Evolutionary conservation across 2,797 vertebrate species (phyloP), one percentile per base, ranked within the genome.

Genomic region (Brachymystax lenok): DNA sequence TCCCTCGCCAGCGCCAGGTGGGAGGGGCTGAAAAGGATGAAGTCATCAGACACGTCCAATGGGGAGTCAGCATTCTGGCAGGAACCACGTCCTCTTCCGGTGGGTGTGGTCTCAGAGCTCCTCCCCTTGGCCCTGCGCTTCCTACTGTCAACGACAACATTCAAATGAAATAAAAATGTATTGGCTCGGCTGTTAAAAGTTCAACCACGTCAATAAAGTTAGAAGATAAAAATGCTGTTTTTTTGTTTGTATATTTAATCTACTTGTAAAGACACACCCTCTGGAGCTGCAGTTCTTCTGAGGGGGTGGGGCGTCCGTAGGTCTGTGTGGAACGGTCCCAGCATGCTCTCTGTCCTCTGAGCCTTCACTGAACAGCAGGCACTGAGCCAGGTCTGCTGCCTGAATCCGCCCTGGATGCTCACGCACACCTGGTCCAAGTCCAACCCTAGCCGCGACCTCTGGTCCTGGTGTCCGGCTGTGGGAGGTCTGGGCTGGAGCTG

Each of bases 11-110:
- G 82, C 40, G 91, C 84, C 7, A 93, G 83, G 54, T 76, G 86
- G 10, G 88, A 90, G 8, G 95, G 93, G 80, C 93, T 95, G 77
- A 96, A 95, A 74, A 96, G 84, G 79, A 95, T 94, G 83, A 92
- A 95, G 80, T 94, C 88, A 24, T 82, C 90, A 27, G 89, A 88
- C 24, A 30, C 79, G 71, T 84, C 80, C 24, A 69, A 40, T 40
- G 78, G 70, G 30, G 74, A 76, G 63, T 82, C 72, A 17, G 74
- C 40, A 0, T 80, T 75, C 30, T n/a, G 24, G 52, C 51, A 72
- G 1, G 75, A 66, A 6, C 19, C 52, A 50, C 63, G 51, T 21
- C 2, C 77, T 84, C 73, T 77, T 21, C 78, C 77, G 21, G 63
- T 76, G 0, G 16, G 27, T 27, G 63, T 77, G 0, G 16, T 28